Evolutionary conservation across 1,140 invertebrate species (phyloP).

Genomic region (Kradibia gibbosae): DNA sequence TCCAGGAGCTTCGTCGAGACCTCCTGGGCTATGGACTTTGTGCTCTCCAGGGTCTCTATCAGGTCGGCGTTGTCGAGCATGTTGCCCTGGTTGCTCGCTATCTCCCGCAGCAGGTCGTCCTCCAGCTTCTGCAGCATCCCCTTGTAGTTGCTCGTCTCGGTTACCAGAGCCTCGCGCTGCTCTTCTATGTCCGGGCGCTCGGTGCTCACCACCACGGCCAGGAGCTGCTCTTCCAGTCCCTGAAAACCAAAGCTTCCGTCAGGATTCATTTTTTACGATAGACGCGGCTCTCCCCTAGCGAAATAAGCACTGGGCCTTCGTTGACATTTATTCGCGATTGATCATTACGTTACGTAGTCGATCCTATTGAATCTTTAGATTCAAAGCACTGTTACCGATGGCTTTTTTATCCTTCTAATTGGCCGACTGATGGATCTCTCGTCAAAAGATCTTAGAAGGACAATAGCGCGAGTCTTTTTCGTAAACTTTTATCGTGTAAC

Average conservation of each 20-base stretch:
- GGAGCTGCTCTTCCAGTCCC: conserved; percentile 90
- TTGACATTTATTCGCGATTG: too few relatives aligned
- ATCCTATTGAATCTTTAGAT: too few relatives aligned
- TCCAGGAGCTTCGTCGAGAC: conserved; percentile 83
- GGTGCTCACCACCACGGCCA: conserved; percentile 88
- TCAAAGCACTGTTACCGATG: too few relatives aligned
- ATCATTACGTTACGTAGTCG: too few relatives aligned
- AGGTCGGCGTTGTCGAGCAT: conserved; percentile 93
- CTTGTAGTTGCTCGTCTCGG: conserved; percentile 90
- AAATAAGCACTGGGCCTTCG: too few relatives aligned
- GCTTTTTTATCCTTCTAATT: too few relatives aligned
- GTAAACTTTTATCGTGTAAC: too few relatives aligned
- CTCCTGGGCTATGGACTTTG: conserved; percentile 86
- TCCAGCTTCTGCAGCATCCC: conserved; percentile 86
- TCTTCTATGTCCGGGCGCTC: conserved; percentile 90
- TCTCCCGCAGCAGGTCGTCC: conserved; percentile 85
- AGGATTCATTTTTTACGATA: too few relatives aligned
- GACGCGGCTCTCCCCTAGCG: too few relatives aligned
- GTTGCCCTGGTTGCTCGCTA: conserved; percentile 88
- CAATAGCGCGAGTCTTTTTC: too few relatives aligned
- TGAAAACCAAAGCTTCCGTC: conserved; percentile 60
- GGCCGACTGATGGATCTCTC: too few relatives aligned
- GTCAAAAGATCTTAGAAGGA: too few relatives aligned
- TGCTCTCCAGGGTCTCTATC: conserved; percentile 88
- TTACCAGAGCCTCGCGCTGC: conserved; percentile 85